Conservation (phyloP, 1,140 invertebrate species). For the Scaptomyza hsui region DNA sequence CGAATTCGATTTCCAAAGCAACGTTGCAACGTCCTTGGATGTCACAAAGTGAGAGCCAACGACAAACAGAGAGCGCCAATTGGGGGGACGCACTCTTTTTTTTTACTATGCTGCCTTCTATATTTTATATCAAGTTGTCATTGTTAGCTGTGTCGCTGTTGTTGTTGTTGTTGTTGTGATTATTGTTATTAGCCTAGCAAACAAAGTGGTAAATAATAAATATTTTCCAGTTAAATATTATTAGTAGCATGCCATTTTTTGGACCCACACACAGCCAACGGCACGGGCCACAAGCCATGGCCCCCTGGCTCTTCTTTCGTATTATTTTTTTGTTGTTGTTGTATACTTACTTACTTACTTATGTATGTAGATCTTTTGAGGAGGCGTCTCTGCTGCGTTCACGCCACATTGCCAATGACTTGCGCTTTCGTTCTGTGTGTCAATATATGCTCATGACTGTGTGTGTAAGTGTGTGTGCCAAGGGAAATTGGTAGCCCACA, state of each 20-base stretch:
- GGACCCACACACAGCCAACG: conserved; percentile 59
- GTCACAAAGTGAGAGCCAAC: conserved; percentile 6
- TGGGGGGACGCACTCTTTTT: conserved; percentile 39
- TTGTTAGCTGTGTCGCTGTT: conserved; percentile 19
- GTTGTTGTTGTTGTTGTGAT: conserved; percentile 70
- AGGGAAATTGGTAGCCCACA: conserved; percentile 83
- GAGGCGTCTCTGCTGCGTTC: conserved; percentile 46
- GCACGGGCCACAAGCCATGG: conserved; percentile 48
- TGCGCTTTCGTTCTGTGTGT: conserved; percentile 76
- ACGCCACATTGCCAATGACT: conserved; percentile 77
- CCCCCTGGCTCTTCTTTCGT: conserved; percentile 43
- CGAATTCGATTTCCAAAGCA: conserved; percentile 74
- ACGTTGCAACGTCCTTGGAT: conserved; percentile 73
- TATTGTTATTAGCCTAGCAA: conserved; percentile 84
- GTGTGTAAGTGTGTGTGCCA: conserved; percentile 51
- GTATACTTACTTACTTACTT: conserved; percentile 41
- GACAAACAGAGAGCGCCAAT: conserved; percentile 1
- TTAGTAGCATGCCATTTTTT: conserved; percentile 78
- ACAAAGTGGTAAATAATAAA: conserved; percentile 84
- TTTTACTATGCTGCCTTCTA: conserved; percentile 42
- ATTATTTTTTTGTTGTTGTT: conserved; percentile 30
- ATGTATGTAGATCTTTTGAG: conserved; percentile 75
- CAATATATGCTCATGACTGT: conserved; percentile 44
- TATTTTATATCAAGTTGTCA: conserved; percentile 51
- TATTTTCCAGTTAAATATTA: conserved; percentile 84